Base-by-base conservation (phyloP, 1,140 invertebrate genomes). In the Ladona fulva region DNA sequence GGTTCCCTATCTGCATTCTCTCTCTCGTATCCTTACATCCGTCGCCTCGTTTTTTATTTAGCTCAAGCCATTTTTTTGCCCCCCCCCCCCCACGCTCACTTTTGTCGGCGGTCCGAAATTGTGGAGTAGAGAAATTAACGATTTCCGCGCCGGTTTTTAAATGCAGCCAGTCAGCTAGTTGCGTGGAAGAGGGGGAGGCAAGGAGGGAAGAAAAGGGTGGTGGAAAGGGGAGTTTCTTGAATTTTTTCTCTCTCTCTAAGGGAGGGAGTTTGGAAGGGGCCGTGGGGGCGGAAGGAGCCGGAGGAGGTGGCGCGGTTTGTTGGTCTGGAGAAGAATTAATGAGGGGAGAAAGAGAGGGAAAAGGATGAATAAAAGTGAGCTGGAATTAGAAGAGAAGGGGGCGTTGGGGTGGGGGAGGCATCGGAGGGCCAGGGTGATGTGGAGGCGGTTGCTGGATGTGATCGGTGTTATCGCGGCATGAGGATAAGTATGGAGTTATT, bases 111-210 rank as follows among this genome's bases (percentile, higher is more conserved):
- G 77, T 81, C 82, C 52, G 52, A 66, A 66, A 66, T 66, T 66
- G 52, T 66, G 52, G 52, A 52, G 44, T 11, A 52, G 44, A 66
- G 52, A 66, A 66, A 66, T 66, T 66, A 66, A 66, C 52, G 52
- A 66, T 66, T 66, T 66, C 52, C 52, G 52, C 52, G 52, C n/a
- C n/a, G 52, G 3, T 66, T 66, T 66, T 66, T 66, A 66, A 66
- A 66, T 66, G 52, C 52, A 66, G 52, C 52, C 52, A 66, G 3
- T 66, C 52, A 66, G 52, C 52, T 52, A 52, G 44, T 52, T 19
- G 44, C 83, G 83, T 75, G 79, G 81, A 82, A 83, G 83, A 84
- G 83, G 83, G 83, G 83, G 83, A 84, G 83, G 82, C 80, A 82
- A 78, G 81, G 81, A 78, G 66, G 77, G 76, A 77, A 76, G 78